Evolutionary conservation across 2,113 vertebrate species (phyloP).

Genomic region (Protobothrops flavoviridis): DNA sequence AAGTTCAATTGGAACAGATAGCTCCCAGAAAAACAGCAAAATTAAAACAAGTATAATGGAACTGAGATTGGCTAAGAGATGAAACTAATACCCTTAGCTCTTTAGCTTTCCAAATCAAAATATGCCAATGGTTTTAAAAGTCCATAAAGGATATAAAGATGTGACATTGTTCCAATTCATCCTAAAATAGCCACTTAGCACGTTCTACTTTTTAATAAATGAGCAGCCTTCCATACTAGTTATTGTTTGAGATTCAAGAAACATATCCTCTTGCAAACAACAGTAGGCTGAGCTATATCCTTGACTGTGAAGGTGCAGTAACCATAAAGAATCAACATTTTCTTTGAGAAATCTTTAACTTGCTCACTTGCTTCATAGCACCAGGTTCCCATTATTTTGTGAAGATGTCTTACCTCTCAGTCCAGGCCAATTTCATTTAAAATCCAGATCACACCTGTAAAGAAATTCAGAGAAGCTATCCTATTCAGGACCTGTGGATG

Average conservation of each 20-base stretch:
- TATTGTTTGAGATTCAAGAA: constrained; percentile 29
- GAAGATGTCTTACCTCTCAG: background rate
- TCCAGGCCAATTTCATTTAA: background rate
- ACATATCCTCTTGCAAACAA: background rate
- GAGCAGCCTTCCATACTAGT: background rate
- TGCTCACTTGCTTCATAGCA: constrained; percentile 12
- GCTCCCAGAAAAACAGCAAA: constrained; percentile 19
- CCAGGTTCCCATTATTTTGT: constrained; percentile 18
- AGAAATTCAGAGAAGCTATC: background rate
- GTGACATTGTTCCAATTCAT: background rate
- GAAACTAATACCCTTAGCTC: background rate
- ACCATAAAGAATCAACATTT: constrained; percentile 51
- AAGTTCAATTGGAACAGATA: constrained; percentile 22
- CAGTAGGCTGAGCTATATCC: background rate
- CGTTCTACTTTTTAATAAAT: constrained; percentile 6
- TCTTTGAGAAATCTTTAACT: constrained; percentile 36
- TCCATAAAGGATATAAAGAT: background rate
- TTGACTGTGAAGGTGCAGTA: constrained; percentile 42
- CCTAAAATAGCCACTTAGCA: background rate
- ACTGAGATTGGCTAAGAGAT: background rate
- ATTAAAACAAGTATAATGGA: background rate
- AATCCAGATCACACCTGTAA: background rate
- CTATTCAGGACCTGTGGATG: background rate
- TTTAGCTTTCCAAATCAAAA: constrained; percentile 31
- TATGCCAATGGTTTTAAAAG: background rate